Base-by-base conservation (phyloP, 2,797 vertebrate genomes). In the Nasua narica region DNA sequence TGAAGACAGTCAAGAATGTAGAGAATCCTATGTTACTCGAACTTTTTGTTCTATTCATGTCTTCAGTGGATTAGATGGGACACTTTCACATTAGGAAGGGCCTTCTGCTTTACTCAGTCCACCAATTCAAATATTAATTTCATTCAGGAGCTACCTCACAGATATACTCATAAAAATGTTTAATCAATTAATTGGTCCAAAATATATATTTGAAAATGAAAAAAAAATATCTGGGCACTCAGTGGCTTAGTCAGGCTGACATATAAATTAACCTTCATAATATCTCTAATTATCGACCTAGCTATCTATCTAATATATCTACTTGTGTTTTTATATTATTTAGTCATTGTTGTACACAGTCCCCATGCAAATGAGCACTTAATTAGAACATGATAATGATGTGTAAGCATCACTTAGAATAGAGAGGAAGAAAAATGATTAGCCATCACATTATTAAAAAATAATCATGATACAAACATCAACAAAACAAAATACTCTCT, bases 61-160 rank as follows among this genome's bases (percentile, higher is more conserved):
- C 3, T 83, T 77, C 52, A 60, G 27, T 40, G 58, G 5, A n/a
- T 23, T 32, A 5, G 23, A 65, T 14, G 29, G 69, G 46, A 67
- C 2, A 3, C 13, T 29, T 2, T 3, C 8, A 48, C 5, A 52
- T 0, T 54, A 50, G 7, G 13, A 52, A 87, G 25, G 11, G 4
- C 7, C 70, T 40, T 14, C 9, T 70, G 6, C 21, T 87, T 79
- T 67, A 60, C 13, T 87, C 16, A 27, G 50, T 74, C 29, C 67
- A 81, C 1, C 19, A 14, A 43, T 43, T 58, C 7, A 76, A 87
- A 77, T 81, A 56, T 46, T 18, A 81, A 78, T 70, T 15, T 43
- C 37, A 50, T 29, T 4, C 29, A 67, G 84, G 95, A 87, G 29
- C 0, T 6, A 1, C 14, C 16, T 82, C 48, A 70, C 2, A 29